Base-by-base conservation (phyloP, 2,888 invertebrate genomes). In the Mactromeris polynyma region DNA sequence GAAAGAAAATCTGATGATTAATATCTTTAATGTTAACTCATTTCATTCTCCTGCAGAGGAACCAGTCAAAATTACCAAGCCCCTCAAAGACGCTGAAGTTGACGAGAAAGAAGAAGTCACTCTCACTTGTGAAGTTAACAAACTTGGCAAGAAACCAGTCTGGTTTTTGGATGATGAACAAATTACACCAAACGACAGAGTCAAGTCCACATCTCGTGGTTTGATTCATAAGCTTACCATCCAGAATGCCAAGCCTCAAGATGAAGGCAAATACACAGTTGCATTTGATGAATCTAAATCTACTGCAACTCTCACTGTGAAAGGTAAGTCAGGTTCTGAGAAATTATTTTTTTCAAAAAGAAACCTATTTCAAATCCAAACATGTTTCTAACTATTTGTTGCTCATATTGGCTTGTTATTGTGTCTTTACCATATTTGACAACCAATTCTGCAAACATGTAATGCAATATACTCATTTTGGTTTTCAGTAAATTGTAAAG, bases 161-260 rank as follows among this genome's bases (percentile, higher is more conserved):
- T 96, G 97, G 97, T 94, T 90, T 92, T 89, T 94, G 85, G 94
- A 96, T 84, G 95, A 94, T 73, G 93, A 94, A 73, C 93, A 92
- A 51, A 93, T 96, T 40, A 92, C 85, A 19, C 93, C 94, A 36
- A 93, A 93, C 58, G 95, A 95, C 83, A 87, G 95, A 31, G 89
- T 96, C 88, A 93, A 95, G 83, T 90, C 95, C 81, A 92, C 91
- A 9, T 94, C 95, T 11, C 94, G 96, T 54, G 95, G 95, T 77
- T 93, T 93, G 33, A 90, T 94, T 42, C 96, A 96, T 87, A 94
- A 93, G 73, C 94, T 96, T 79, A 93, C 94, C 81, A 94, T 96
- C 69, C 91, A 95, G 46, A 92, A 95, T 21, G 93, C 95, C n/a
- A 94, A 95, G 85, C 87, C 95, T 26, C 95, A 95, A 33, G 97